Base-by-base conservation (phyloP, 2,113 vertebrate genomes). In the Dicaeum eximium region DNA sequence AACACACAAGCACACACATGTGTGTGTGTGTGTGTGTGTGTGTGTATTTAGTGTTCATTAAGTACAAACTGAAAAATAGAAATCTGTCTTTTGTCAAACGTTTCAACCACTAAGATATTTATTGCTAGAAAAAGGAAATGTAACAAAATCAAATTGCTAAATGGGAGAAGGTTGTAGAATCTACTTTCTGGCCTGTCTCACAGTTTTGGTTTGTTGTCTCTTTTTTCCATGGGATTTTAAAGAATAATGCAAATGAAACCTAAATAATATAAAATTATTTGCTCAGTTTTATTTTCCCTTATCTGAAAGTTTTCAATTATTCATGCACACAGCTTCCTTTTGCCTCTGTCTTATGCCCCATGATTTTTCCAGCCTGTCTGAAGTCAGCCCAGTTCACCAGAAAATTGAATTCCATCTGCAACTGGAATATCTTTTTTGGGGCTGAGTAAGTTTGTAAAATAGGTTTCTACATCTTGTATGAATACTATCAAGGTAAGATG, bases 1-100 rank as follows among this genome's bases (percentile, higher is more conserved):
- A 31, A 18, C 27, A 33, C 25, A 48, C 50, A 56, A n/a, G 28
- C 15, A 28, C 18, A 23, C 5, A 3, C 2, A 3, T 9, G 7
- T 25, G 4, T 53, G 7, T 9, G 11, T 22, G 4, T 21, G 14
- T 17, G 2, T n/a, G 2, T 21, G 9, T 61, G 2, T 30, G 10
- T 70, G 10, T 40, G 5, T 27, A 35, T 48, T 42, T 47, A 50
- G 2, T 47, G 15, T 79, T 81, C 19, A 48, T 62, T 74, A 72
- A 64, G 27, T 28, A 71, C 30, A 17, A 87, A 57, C 7, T 35
- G 3, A 45, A 51, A 92, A 67, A 28, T 17, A 48, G 5, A 65
- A 45, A 30, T 11, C 7, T 64, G 6, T 35, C 4, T 61, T 83
- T 67, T 58, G 2, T 58, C 18, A 66, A 90, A 47, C 7, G 33